phyloP scores from a whole-genome alignment of 2,888 invertebrate species.

The Brachypalpus laphriformis region DNA sequence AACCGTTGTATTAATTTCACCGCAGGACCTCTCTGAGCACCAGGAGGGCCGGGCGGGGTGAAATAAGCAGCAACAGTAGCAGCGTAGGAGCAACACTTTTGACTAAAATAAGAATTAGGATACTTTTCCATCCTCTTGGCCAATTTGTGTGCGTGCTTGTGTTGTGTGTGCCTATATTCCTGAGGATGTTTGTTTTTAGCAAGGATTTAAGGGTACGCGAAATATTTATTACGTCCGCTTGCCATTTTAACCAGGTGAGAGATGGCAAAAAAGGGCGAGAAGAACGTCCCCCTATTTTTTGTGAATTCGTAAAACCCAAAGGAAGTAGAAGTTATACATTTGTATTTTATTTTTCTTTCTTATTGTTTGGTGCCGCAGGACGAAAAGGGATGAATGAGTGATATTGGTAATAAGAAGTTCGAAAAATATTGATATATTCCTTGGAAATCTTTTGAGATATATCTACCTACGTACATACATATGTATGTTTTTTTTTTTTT shows the following conservation, averaged over 20 bases:
- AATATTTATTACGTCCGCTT: slow-evolving; percentile 49
- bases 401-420: slow-evolving; percentile 64
- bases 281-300: not conserved
- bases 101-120: slow-evolving; percentile 45
- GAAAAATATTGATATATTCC: slow-evolving; percentile 64
- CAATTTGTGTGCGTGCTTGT: slow-evolving; percentile 37
- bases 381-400: slow-evolving; percentile 41
- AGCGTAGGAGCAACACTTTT: slow-evolving; percentile 39
- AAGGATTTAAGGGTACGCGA: slow-evolving; percentile 34
- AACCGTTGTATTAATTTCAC: slow-evolving; percentile 62
- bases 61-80: not conserved
- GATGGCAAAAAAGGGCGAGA: not conserved
- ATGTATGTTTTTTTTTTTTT: not conserved
- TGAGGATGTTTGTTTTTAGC: slow-evolving; percentile 12
- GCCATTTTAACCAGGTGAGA: slow-evolving; percentile 17
- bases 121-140: slow-evolving; percentile 10
- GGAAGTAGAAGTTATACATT: too few relatives aligned
- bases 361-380: slow-evolving; percentile 7
- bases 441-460: slow-evolving; percentile 45
- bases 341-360: not conserved
- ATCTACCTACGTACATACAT: not conserved
- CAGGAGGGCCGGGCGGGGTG: not conserved
- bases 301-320: slow-evolving; percentile 19
- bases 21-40: slow-evolving; percentile 24
- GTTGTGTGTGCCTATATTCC: not conserved